Evolutionary conservation across 2,113 vertebrate genomes (phyloP), one percentile per base, ranked within the genome.

Genomic region (Chamaea fasciata): DNA sequence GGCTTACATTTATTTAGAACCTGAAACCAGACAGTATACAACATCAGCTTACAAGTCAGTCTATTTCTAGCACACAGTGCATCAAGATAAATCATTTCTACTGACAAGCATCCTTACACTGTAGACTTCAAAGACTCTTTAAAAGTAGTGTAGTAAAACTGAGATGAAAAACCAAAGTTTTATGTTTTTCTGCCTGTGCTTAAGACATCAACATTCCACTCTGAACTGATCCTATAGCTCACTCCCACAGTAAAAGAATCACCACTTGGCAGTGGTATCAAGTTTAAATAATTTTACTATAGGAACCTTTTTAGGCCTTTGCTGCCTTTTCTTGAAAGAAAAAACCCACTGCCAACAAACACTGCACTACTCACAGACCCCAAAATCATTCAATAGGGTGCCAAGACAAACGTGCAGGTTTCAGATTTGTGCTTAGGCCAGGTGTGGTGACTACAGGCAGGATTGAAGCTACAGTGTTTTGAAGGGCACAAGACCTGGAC

Each of bases 1-100:
- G 76, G 83, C 86, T 93, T 96, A 90, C 22, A 65, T 86, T 92
- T 83, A 90, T 86, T 88, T 93, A 96, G 88, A 83, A 92, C 86
- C 50, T 88, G 67, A 55, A 94, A 95, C 49, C 70, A 90, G 53
- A 79, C 7, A 85, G 64, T 55, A 47, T 67, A 8, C 20, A 93
- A 82, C 79, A 82, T 69, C 69, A 94, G 92, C 93, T 96, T 88
- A 90, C 60, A 81, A 78, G 55, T 71, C 55, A 44, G 53, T 50
- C 95, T 93, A 95, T 96, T 96, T 95, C 88, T 47, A 95, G 93
- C 56, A 86, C 71, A 52, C 67, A 70, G 22, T 37, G 14, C 53
- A 85, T 28, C 39, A 44, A 41, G 57, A 89, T 71, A 90, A 94
- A 90, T 85, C 24, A 92, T 53, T 92, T 89, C 52, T n/a, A 49